These are phyloP conservation scores for Brachyalestes nurse DNA, from an alignment of 2,797 vertebrate genomes.

Conservation along the genomic window DNA sequence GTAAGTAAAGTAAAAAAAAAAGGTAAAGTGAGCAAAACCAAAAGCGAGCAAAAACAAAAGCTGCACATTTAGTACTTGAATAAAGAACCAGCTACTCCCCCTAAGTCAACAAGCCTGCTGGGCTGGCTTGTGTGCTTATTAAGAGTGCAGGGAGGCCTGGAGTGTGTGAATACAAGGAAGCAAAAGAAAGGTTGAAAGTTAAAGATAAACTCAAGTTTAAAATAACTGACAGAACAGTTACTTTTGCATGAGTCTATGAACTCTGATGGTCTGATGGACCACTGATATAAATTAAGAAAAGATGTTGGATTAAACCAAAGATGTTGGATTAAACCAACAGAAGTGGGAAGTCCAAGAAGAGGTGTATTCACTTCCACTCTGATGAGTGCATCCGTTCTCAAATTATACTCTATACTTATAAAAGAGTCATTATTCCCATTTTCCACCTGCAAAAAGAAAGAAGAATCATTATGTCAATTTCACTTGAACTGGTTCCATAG, in stretches of 20 bases:
- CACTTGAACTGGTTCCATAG: background rate
- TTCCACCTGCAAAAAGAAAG: conserved; percentile 29
- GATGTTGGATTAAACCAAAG: too few relatives aligned
- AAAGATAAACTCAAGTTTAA: background rate
- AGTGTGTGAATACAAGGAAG: background rate
- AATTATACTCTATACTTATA: background rate
- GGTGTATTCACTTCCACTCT: background rate
- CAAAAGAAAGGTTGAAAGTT: background rate
- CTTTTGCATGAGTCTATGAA: background rate
- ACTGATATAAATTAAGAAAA: background rate
- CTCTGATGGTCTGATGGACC: background rate
- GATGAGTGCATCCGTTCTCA: background rate
- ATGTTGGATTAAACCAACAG: background rate
- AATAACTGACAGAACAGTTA: background rate
- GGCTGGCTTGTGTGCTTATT: background rate
- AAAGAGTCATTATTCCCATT: background rate
- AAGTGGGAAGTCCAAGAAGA: background rate
- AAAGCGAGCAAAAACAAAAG: background rate
- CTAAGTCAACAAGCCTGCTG: background rate
- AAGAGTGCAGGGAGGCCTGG: background rate
- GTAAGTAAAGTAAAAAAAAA: too few relatives aligned
- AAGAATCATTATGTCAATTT: background rate
- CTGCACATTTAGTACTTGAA: background rate
- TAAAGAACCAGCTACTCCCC: background rate
- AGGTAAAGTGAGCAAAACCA: too few relatives aligned